Conservation (phyloP, 2,888 invertebrate species). For the Bellardia pandia region DNA sequence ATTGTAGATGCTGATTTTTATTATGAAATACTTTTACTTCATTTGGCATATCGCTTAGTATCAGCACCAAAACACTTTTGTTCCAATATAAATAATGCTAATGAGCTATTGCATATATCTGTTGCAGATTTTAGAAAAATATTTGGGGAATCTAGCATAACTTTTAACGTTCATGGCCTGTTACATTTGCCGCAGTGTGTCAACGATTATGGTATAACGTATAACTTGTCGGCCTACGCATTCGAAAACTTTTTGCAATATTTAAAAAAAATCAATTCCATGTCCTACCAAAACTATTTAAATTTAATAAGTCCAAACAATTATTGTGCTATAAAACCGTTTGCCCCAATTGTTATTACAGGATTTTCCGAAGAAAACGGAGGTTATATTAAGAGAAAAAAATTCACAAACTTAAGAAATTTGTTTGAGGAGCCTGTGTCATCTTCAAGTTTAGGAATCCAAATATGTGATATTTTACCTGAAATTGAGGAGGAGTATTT, state of each 20-base stretch:
- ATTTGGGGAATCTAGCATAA: too few species aligned
- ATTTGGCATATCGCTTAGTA: slow-evolving; percentile 21
- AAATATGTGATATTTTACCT: not conserved
- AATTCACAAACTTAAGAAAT: slow-evolving; percentile 27
- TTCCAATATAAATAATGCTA: slow-evolving; percentile 21
- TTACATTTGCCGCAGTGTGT: slow-evolving; percentile 5
- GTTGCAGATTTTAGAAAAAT: too few species aligned
- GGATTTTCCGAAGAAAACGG: slow-evolving; percentile 28
- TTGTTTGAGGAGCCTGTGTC: slow-evolving; percentile 39
- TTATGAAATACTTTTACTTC: slow-evolving; percentile 27
- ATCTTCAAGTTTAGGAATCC: slow-evolving; percentile 27
- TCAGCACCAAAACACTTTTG: slow-evolving; percentile 30
- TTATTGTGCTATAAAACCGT: slow-evolving; percentile 2
- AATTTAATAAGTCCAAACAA: not conserved
- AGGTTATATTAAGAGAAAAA: slow-evolving; percentile 12
- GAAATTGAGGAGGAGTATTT: slow-evolving; percentile 19
- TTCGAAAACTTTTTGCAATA: too few species aligned
- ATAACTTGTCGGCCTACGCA: slow-evolving; percentile 32
- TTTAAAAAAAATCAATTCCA: too few species aligned
- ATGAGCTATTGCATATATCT: too few species aligned
- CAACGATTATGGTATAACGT: not conserved
- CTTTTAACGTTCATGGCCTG: too few species aligned
- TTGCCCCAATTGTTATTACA: slow-evolving; percentile 2
- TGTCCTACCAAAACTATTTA: slow-evolving; percentile 19
- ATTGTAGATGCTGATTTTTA: slow-evolving; percentile 29